Percentiles rank a stretch among this genome's conserved stretches.
phyloP scores from a whole-genome alignment of 2,113 vertebrate species.

The Dipodomys stephensi region DNA sequence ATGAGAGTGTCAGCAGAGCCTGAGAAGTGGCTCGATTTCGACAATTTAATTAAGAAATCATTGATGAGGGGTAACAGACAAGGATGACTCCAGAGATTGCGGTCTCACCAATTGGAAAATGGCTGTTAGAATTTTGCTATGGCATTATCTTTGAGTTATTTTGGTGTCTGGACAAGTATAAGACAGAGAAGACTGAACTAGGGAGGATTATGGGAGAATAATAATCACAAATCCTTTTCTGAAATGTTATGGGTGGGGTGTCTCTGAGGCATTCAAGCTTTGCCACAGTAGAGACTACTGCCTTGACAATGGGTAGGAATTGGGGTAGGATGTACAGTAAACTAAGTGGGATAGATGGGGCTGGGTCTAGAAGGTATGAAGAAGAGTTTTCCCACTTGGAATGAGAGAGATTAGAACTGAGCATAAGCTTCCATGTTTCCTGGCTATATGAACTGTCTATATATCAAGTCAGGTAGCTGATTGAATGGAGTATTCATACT shows the following conservation, averaged over 20 bases:
- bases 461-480: too few species aligned
- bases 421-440: neutral
- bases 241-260: too few species aligned
- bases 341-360: too few species aligned
- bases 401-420: neutral
- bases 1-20: too few species aligned
- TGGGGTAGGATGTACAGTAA: neutral
- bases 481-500: neutral
- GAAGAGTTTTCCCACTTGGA: neutral
- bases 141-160: neutral
- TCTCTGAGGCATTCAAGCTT: neutral
- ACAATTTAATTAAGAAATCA: neutral
- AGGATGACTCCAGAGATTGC: neutral
- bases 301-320: neutral
- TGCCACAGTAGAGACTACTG: neutral
- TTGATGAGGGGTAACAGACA: neutral
- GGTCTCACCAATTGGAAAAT: neutral
- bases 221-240: neutral
- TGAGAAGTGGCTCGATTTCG: neutral
- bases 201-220: neutral
- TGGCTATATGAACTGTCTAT: neutral
- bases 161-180: neutral
- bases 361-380: neutral
- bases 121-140: neutral
- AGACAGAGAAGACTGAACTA: neutral